Evolutionary conservation across 2,113 vertebrate species (phyloP), one percentile per base, ranked within the genome.

Genomic region (Anser cygnoides): DNA sequence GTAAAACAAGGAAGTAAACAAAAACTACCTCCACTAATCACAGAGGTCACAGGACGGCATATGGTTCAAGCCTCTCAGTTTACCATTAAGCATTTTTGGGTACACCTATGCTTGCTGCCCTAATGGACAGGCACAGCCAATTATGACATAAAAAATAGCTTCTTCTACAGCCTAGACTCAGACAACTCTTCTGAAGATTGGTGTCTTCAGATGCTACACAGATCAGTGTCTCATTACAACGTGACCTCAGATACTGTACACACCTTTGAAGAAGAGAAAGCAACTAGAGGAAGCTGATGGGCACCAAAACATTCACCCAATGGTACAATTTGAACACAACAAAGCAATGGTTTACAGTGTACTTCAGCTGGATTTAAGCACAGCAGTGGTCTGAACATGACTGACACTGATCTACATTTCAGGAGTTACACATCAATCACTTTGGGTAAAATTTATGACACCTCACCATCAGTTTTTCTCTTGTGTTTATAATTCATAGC

Each of bases 361-460:
- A 26, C 6, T 14, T 59, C 41, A 49, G 10, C 25, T 43, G 5
- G 21, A 63, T 65, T 77, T 31, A 41, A 54, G n/a, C 54, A 84
- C 23, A 46, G 15, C 29, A 37, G 25, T 25, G 6, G 2, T 50
- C 57, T 91, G 39, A 79, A 23, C 12, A 11, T 77, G 74, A 90
- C 77, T 63, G 67, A 79, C 61, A 84, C 31, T 73, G n/a, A 63
- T 59, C 82, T 89, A 81, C 80, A 74, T 86, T 95, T 89, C 22
- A 92, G 82, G 90, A 91, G 33, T 66, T 87, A 61, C 28, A 22
- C 63, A 87, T 78, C 66, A 89, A 80, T 84, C 93, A 80, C 67
- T 93, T 91, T 67, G 92, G 86, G 74, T 79, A 95, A 92, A 89
- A 84, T 83, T 81, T 46, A 66, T 86, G 91, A 77, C 84, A 92